Conservation (phyloP, 2,797 vertebrate genomes). For the Anas georgica region DNA sequence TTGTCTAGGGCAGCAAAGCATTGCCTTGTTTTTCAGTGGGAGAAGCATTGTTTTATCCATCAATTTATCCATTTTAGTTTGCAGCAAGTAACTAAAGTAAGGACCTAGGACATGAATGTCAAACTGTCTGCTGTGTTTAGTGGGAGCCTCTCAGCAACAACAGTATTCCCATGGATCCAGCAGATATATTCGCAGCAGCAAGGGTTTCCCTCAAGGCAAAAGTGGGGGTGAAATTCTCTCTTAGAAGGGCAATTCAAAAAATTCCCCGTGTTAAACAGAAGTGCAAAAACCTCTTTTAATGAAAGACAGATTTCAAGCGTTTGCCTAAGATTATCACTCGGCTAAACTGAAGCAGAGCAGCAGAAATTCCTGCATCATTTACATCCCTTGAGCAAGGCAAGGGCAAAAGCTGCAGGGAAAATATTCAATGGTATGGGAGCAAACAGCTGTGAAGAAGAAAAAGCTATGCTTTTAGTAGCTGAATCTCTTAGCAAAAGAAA, state of each 20-base stretch:
- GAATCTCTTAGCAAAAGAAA: conserved; percentile 13
- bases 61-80: background rate
- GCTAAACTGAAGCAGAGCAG: conserved; percentile 48
- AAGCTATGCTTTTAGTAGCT: background rate
- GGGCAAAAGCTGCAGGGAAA: conserved; percentile 26
- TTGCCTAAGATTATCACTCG: conserved; percentile 46
- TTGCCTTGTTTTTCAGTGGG: background rate
- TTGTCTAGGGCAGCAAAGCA: background rate
- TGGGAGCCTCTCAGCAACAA: background rate
- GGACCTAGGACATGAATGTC: background rate
- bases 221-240: conserved; percentile 40
- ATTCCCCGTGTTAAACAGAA: conserved; percentile 54
- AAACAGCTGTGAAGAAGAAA: conserved; percentile 37
- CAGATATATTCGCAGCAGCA: background rate
- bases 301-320: conserved; percentile 65
- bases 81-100: background rate
- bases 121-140: background rate
- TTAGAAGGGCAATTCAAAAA: conserved; percentile 45
- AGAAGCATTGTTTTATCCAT: background rate
- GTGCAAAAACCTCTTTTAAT: conserved; percentile 65
- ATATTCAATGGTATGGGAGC: background rate
- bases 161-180: background rate
- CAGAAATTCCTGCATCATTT: conserved; percentile 42
- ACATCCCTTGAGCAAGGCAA: background rate
- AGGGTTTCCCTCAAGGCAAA: conserved; percentile 33